Conservation (phyloP, 2,888 invertebrate genomes). For the Drosophila diplacantha region DNA sequence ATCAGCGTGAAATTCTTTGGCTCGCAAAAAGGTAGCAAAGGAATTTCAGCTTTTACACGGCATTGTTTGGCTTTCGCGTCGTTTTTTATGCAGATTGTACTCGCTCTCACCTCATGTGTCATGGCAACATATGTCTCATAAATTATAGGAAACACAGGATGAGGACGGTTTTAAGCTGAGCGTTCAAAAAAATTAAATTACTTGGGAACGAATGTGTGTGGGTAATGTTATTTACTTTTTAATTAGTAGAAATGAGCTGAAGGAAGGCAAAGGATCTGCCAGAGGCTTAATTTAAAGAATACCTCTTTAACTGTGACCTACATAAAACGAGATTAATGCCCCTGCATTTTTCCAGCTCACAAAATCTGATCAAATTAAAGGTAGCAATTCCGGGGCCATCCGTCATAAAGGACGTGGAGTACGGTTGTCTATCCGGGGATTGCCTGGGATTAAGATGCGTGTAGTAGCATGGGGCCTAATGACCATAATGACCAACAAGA, state of each 20-base stretch:
- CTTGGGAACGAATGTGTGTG: conserved; percentile 44
- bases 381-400: conserved; percentile 47
- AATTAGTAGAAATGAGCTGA: conserved; percentile 59
- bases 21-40: conserved; percentile 40
- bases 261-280: conserved; percentile 7
- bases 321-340: conserved; percentile 29
- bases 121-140: conserved; percentile 66
- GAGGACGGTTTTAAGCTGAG: conserved; percentile 35
- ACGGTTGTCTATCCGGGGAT: conserved; percentile 24
- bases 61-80: conserved; percentile 49
- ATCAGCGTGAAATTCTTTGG: conserved; percentile 66
- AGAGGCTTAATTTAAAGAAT: neutral
- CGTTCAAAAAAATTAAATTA: conserved; percentile 21
- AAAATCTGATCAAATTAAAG: conserved; percentile 68
- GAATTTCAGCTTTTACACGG: conserved; percentile 52
- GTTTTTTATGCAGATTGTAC: conserved; percentile 39
- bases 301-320: conserved; percentile 30
- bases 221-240: conserved; percentile 40
- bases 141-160: conserved; percentile 51
- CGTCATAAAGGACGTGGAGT: conserved; percentile 53
- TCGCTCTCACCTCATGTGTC: conserved; percentile 23
- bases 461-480: conserved; percentile 59
- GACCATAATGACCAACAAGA: conserved; percentile 68
- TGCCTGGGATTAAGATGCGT: conserved; percentile 62
- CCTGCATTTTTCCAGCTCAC: conserved; percentile 40